Evolutionary conservation across 2,113 vertebrate genomes (phyloP), one percentile per base, ranked within the genome.

Genomic region (cat (Felis catus)): DNA sequence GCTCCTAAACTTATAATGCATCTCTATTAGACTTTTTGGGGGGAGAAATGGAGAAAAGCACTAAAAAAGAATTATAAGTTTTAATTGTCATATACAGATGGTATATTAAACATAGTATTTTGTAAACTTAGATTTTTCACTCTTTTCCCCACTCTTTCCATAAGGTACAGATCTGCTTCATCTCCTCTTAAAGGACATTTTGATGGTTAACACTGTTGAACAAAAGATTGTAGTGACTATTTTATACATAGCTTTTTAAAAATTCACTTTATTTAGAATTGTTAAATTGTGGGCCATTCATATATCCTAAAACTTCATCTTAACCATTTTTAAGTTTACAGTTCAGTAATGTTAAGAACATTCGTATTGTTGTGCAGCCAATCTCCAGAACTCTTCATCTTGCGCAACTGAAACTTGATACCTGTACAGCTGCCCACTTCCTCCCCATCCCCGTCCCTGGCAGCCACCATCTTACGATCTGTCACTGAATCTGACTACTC

Each of bases 251-350:
- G n/a, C 15, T 73, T 91, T 55, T 21, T 19, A 48, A 84, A 25
- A 85, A 88, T 45, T 36, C 14, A 66, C 80, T 90, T 41, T 70
- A 18, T 80, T 91, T 68, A 61, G 33, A 41, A 14, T 66, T 92
- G 94, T 91, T 66, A 18, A 83, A 89, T 94, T 95, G 74, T n/a
- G 90, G 21, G 58, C 86, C 36, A 71, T 78, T 71, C 12, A 63
- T 27, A 68, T 78, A 71, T n/a, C 33, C 16, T 61, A 55, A 76
- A 48, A 61, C 1, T 78, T 74, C 18, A 23, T 82, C 7, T 80
- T 92, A 48, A 68, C 36, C 36, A 14, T 74, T 33, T 13, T 9
- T 71, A 53, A 66, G 29, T 71, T 7, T 55, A 63, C 12, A 65
- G 65, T 88, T 88, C 10, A 19, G 14, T 84, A 61, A 36, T 84